Conservation (phyloP, 64 coral and sea anemone genomes). For the Porites lutea region DNA sequence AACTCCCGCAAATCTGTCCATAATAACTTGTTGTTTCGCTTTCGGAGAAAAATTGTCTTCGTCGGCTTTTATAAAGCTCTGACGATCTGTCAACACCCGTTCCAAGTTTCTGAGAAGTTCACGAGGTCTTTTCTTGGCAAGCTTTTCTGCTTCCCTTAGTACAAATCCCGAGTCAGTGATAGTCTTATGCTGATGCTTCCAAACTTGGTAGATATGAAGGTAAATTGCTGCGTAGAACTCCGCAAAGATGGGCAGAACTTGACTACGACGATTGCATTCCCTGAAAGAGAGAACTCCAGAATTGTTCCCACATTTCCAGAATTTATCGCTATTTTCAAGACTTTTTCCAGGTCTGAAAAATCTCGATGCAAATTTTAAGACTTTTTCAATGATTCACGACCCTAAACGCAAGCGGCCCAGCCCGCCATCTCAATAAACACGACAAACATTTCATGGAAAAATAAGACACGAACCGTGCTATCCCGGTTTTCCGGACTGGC, state of each 20-base stretch:
- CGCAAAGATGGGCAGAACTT: conserved; percentile 79
- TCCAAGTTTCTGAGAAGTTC: conserved; percentile 71
- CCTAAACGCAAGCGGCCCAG: too few relatives aligned
- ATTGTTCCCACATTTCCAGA: neutral
- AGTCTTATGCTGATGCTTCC: conserved; percentile 98
- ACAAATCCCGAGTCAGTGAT: conserved; percentile 96
- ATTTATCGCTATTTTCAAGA: too few relatives aligned
- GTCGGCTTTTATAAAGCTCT: conserved; percentile 67
- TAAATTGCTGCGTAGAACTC: conserved; percentile 90
- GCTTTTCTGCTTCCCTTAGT: conserved; percentile 93
- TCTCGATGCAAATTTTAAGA: too few relatives aligned
- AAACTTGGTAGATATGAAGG: conserved; percentile 82
- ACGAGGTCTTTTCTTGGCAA: conserved; percentile 71
- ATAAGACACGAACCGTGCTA: too few relatives aligned
- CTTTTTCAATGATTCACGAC: too few relatives aligned
- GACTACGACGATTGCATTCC: conserved; percentile 81
- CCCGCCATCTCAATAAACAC: too few relatives aligned
- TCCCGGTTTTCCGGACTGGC: too few relatives aligned
- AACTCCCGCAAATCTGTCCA: conserved; percentile 94
- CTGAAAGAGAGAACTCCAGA: conserved; percentile 21
- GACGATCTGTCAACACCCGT: conserved; percentile 63
- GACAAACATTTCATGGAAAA: too few relatives aligned
- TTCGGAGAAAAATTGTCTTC: conserved; percentile 83
- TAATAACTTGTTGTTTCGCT: conserved; percentile 44
- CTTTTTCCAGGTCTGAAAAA: too few relatives aligned